Evolutionary conservation across 2,113 vertebrate species (phyloP).

Genomic region (Carassius gibelio): DNA sequence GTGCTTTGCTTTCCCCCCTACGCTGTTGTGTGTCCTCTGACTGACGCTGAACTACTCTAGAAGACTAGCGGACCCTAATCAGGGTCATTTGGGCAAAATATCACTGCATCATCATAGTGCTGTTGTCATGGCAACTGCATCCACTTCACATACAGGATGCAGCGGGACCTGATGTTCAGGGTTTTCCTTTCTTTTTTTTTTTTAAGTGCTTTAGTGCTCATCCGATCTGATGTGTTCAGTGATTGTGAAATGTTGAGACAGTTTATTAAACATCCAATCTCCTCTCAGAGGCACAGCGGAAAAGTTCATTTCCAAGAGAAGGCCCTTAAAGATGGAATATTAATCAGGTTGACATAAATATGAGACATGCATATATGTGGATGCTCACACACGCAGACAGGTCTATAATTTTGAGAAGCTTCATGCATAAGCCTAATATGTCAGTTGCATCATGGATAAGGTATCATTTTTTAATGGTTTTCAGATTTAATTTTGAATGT

Average conservation of each 20-base stretch:
- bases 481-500: background rate
- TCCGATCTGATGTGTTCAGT: constrained; percentile 45
- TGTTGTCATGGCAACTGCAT: constrained; percentile 40
- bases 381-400: background rate
- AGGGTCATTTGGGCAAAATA: constrained; percentile 45
- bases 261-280: constrained; percentile 49
- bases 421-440: background rate
- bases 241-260: constrained; percentile 44
- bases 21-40: constrained; percentile 10
- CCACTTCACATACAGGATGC: constrained; percentile 24
- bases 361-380: constrained; percentile 11
- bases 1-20: constrained; percentile 15
- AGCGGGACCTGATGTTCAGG: background rate
- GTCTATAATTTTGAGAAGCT: background rate
- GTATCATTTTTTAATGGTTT: no score
- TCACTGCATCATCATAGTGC: constrained; percentile 15
- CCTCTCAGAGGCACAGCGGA: constrained; percentile 21
- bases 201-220: constrained; percentile 23
- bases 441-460: background rate
- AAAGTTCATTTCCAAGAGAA: constrained; percentile 39
- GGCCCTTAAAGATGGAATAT: constrained; percentile 43
- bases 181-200: background rate
- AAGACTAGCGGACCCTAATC: constrained; percentile 26
- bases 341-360: constrained; percentile 44
- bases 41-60: background rate